Evolutionary conservation across 2,113 vertebrate genomes (phyloP), one percentile per base, ranked within the genome.

Genomic region (Oryzias curvinotus): DNA sequence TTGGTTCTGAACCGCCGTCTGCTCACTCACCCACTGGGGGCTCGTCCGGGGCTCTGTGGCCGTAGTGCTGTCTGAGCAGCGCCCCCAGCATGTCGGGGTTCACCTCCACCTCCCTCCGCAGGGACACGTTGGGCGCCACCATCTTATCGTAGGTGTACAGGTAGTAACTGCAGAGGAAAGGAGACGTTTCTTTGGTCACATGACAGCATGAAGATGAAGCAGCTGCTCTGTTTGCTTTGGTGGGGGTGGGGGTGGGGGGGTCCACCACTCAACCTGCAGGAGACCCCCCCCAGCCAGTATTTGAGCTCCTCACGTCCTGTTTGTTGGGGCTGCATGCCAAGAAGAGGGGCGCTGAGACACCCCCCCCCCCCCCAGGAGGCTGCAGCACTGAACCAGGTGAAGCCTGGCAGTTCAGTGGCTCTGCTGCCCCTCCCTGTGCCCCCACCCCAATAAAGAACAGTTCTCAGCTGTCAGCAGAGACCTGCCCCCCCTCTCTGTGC

Each of bases 131-230:
- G 23, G 96, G 97, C 13, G 97, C 96, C 89, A 98, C 93, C 91
- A 98, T 93, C 88, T 98, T 98, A 88, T 99, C 96, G 56, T 95
- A 99, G 63, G 97, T 96, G 81, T 97, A 98, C 82, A 99, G 91
- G 91, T 94, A 98, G 91, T 95, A 98, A 84, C 96, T 99, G 51
- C 45, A 53, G 21, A 57, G 42, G 67, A 21, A 55, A 25, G 47
- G 3, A 55, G 15, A 8, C 44, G 25, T 28, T 18, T 51, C 53
- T 65, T 78, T 46, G 57, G 57, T 41, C 62, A 42, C n/a, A 47
- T 48, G 46, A 19, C n/a, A 46, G 15, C 14, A 19, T 17, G 3
- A 3, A 47, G 46, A 47, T 18, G 36, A 3, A 36, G 8, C 36
- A 36, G 36, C 36, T 36, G 36, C 8, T 36, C 36, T 36, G 36